These are phyloP conservation scores for Casuarius casuarius DNA, from an alignment of 2,113 vertebrate species.

Conservation along the genomic window DNA sequence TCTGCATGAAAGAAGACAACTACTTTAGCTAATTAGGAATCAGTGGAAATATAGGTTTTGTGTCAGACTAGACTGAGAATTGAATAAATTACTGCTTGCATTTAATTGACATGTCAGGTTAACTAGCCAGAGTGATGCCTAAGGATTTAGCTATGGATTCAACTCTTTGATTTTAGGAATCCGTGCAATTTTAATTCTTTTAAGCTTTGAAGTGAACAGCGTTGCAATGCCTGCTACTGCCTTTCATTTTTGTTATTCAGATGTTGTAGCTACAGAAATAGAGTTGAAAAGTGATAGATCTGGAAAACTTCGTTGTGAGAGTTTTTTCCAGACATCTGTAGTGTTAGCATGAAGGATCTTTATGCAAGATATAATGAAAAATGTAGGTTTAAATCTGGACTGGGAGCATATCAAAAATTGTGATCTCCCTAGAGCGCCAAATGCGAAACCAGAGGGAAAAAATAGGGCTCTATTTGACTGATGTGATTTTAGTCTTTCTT, in stretches of 20 bases:
- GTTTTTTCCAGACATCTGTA: background rate
- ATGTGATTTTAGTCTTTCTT: background rate
- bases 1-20: conserved; percentile 55
- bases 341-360: background rate
- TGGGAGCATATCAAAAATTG: background rate
- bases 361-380: background rate
- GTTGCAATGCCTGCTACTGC: background rate
- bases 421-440: background rate
- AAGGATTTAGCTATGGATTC: conserved; percentile 24
- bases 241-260: background rate
- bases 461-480: background rate
- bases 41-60: conserved; percentile 40
- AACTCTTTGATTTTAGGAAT: conserved; percentile 38
- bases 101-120: conserved; percentile 31
- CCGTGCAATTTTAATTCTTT: background rate
- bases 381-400: background rate
- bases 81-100: conserved; percentile 40
- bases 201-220: background rate
- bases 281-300: background rate
- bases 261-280: background rate
- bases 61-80: conserved; percentile 37
- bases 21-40: conserved; percentile 62
- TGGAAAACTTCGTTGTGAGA: background rate
- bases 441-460: background rate
- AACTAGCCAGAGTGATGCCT: background rate